A percentile compares a stretch with the other conserved stretches of the same genome.
These are phyloP conservation scores for Nothura maculosa DNA, from an alignment of 2,797 vertebrate species.

Conservation along the genomic window DNA sequence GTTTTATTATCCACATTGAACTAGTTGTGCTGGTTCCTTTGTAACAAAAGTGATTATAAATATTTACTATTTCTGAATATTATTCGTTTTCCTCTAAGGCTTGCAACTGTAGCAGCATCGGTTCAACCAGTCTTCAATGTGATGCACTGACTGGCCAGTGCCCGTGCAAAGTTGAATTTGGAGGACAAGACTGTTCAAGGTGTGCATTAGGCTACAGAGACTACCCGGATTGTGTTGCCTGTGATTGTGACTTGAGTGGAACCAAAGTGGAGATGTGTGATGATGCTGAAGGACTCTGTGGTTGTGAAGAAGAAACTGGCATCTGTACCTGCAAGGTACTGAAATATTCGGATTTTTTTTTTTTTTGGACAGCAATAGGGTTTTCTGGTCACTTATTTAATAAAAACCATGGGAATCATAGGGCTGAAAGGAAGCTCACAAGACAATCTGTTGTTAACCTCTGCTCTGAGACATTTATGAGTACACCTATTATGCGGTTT, in stretches of 20 bases:
- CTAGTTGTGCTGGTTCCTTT: neutral
- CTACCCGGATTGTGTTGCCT: conserved; percentile 89
- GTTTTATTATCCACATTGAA: neutral
- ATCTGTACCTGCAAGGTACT: conserved; percentile 92
- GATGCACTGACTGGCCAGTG: conserved; percentile 86
- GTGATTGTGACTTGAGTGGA: conserved; percentile 89
- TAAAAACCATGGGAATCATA: neutral
- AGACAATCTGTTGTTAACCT: neutral
- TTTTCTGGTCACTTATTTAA: neutral
- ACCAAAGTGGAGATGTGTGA: conserved; percentile 85
- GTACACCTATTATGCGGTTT: neutral
- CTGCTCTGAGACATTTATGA: neutral
- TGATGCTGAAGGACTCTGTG: conserved; percentile 81
- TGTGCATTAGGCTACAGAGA: conserved; percentile 88
- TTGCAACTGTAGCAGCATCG: conserved; percentile 87
- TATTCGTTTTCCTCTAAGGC: conserved; percentile 73
- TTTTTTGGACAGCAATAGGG: neutral
- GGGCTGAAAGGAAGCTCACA: neutral
- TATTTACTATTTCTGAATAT: neutral
- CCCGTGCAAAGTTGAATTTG: conserved; percentile 84
- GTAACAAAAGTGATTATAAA: neutral
- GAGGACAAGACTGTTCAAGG: conserved; percentile 82
- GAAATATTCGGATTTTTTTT: neutral
- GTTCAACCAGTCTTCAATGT: conserved; percentile 86
- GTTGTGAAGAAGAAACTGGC: conserved; percentile 84